Percentiles rank a stretch among this genome's conserved stretches.
Conservation (phyloP, 1,140 invertebrate genomes). For the Drosophila melanica region DNA sequence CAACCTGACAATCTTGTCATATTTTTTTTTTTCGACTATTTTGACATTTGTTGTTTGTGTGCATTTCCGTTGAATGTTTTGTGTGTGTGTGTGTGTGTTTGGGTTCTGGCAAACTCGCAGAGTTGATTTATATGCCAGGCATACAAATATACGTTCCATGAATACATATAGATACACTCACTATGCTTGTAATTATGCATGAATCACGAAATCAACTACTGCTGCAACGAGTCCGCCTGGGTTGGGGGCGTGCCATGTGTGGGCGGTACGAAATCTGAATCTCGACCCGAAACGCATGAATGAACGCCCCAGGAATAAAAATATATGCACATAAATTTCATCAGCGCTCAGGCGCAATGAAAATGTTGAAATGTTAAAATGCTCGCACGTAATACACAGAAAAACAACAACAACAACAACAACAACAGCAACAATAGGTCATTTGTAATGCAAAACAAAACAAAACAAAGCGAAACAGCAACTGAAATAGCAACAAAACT, state of each 20-base stretch:
- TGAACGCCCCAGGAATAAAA: constrained; percentile 51
- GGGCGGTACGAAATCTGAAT: constrained; percentile 23
- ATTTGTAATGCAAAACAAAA: constrained; percentile 75
- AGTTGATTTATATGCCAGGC: constrained; percentile 52
- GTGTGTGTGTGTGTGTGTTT: constrained; percentile 2
- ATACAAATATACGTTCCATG: constrained; percentile 53
- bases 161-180: constrained; percentile 44
- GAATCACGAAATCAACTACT: constrained; percentile 73
- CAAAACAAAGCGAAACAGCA: constrained; percentile 48
- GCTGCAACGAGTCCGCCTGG: neutral
- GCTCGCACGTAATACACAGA: constrained; percentile 69
- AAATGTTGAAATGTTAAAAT: constrained; percentile 80
- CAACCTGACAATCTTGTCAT: constrained; percentile 31
- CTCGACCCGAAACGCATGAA: constrained; percentile 70
- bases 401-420: constrained; percentile 29
- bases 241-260: neutral
- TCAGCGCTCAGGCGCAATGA: constrained; percentile 64
- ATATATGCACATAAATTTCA: constrained; percentile 78
- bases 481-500: constrained; percentile 52
- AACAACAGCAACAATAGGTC: constrained; percentile 29
- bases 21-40: constrained; percentile 14
- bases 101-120: constrained; percentile 14
- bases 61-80: too few relatives aligned
- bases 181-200: constrained; percentile 70
- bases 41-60: constrained; percentile 28